Conservation (phyloP, 2,888 invertebrate species). For the Aporophyla lueneburgensis region DNA sequence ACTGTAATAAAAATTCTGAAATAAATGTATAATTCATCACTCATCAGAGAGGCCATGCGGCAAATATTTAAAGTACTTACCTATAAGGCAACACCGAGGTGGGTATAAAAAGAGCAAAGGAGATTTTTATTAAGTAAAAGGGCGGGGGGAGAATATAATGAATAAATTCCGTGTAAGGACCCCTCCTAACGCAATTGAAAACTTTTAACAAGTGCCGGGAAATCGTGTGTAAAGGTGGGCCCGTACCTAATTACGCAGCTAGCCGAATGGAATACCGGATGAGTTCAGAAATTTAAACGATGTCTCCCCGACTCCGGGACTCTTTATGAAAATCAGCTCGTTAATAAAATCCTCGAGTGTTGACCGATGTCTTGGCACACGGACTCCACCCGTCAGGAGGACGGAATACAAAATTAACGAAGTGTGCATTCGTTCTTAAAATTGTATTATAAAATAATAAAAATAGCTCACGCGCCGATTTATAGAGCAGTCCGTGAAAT, state of each 20-base stretch:
- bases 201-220: conserved; percentile 90
- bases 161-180: conserved; percentile 89
- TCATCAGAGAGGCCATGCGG: conserved; percentile 86
- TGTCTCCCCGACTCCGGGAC: conserved; percentile 62
- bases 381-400: conserved; percentile 48
- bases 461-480: conserved; percentile 59
- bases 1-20: conserved; percentile 81
- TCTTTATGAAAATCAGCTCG: conserved; percentile 84
- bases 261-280: conserved; percentile 86
- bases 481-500: conserved; percentile 60
- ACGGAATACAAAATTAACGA: conserved; percentile 72
- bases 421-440: conserved; percentile 60
- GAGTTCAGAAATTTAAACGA: conserved; percentile 86
- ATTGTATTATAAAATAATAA: conserved; percentile 50
- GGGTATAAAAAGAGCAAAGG: conserved; percentile 86
- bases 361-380: conserved; percentile 76
- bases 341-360: conserved; percentile 81
- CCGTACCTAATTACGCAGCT: conserved; percentile 85
- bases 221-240: conserved; percentile 90
- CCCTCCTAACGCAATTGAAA: conserved; percentile 90
- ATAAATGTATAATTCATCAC: conserved; percentile 87
- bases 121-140: conserved; percentile 87
- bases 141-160: conserved; percentile 87
- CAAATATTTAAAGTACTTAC: conserved; percentile 89
- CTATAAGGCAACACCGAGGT: conserved; percentile 80